Evolutionary conservation across 2,113 vertebrate species (phyloP).

Genomic region (Sphaerodactylus townsendi): DNA sequence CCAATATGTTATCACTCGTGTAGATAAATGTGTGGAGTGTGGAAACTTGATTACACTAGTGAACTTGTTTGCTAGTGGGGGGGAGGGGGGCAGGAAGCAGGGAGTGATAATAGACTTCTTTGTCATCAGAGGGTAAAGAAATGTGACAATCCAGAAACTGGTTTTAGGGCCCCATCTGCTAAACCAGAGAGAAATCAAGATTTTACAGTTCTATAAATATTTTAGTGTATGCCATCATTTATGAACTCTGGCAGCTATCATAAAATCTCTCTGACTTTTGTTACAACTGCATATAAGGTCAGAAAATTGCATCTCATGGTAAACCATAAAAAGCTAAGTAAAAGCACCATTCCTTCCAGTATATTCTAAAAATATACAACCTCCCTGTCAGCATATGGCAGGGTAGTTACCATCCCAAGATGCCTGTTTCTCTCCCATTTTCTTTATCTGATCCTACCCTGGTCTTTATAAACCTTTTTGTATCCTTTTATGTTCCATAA

Average conservation of each 20-base stretch:
- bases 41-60: slow-evolving; percentile 72
- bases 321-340: slow-evolving; percentile 89
- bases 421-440: slow-evolving; percentile 74
- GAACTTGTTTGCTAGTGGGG: slow-evolving; percentile 66
- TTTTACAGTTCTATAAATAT: slow-evolving; percentile 92
- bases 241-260: slow-evolving; percentile 89
- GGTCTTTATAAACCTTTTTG: slow-evolving; percentile 76
- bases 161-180: slow-evolving; percentile 85
- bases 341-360: slow-evolving; percentile 86
- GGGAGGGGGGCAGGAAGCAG: slow-evolving; percentile 27
- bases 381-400: slow-evolving; percentile 79
- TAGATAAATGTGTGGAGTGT: slow-evolving; percentile 65
- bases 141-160: slow-evolving; percentile 81
- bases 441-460: slow-evolving; percentile 79
- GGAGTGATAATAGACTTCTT: slow-evolving; percentile 74
- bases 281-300: slow-evolving; percentile 88
- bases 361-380: slow-evolving; percentile 88
- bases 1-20: slow-evolving; percentile 61
- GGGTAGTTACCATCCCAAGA: slow-evolving; percentile 78
- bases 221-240: slow-evolving; percentile 89
- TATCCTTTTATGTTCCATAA: slow-evolving; percentile 79
- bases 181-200: slow-evolving; percentile 87
- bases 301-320: slow-evolving; percentile 89
- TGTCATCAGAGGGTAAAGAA: slow-evolving; percentile 82
- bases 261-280: slow-evolving; percentile 89